Conservation (phyloP, 2,797 vertebrate genomes). For the Rhinoraja longicauda region DNA sequence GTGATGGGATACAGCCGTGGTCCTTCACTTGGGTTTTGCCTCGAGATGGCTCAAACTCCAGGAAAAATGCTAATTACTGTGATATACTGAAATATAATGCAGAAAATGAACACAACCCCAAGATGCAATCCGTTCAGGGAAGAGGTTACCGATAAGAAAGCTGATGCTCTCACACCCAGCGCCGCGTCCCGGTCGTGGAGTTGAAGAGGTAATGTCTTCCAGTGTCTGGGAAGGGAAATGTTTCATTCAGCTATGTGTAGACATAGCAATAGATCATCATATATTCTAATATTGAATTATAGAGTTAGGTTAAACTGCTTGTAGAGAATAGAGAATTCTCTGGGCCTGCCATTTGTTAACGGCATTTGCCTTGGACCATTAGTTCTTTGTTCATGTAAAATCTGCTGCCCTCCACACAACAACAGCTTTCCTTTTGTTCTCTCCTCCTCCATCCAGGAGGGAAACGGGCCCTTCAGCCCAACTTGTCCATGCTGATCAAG, state of each 20-base stretch:
- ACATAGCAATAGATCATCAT: not conserved
- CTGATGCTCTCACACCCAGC: not conserved
- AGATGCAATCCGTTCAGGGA: no score
- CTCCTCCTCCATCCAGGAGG: no score
- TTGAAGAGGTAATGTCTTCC: constrained; percentile 26
- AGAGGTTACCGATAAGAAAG: not conserved
- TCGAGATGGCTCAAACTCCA: no score
- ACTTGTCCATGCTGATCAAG: no score
- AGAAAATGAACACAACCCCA: not conserved
- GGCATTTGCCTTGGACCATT: not conserved
- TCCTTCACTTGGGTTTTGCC: not conserved
- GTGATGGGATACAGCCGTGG: not conserved
- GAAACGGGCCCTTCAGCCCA: no score
- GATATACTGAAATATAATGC: not conserved
- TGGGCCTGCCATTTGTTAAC: not conserved
- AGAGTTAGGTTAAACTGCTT: no score
- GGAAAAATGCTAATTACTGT: no score
- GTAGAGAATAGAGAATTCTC: not conserved
- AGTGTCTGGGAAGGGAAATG: not conserved
- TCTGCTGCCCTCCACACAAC: not conserved
- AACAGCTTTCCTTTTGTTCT: not conserved
- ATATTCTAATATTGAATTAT: no score
- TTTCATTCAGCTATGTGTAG: not conserved
- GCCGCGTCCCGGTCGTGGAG: not conserved
- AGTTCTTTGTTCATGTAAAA: not conserved